Percentiles rank a stretch among this genome's conserved stretches.
Evolutionary conservation across 2,888 invertebrate genomes (phyloP).

Genomic region (Pollenia labialis): DNA sequence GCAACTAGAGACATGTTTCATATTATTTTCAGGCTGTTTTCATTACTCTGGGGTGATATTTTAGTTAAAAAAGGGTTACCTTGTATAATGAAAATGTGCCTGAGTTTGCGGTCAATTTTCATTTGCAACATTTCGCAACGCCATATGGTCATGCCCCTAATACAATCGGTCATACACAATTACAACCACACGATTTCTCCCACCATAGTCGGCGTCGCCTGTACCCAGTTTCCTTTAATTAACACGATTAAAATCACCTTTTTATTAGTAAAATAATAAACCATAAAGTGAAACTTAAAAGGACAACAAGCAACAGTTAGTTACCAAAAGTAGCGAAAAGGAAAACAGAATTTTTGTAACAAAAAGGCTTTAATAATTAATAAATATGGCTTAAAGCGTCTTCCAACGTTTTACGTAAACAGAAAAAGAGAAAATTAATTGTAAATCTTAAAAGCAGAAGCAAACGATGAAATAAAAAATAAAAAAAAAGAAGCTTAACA

Average conservation of each 20-base stretch:
- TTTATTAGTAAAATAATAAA: conserved; percentile 18
- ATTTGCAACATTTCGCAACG: too few relatives aligned
- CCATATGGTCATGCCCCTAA: too few relatives aligned
- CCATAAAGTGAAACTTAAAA: background rate
- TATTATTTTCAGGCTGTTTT: too few relatives aligned
- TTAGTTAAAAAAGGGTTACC: too few relatives aligned
- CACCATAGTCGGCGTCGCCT: background rate
- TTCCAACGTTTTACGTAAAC: background rate
- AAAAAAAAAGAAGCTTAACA: background rate
- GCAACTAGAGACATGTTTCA: too few relatives aligned
- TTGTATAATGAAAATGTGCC: too few relatives aligned
- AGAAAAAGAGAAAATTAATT: background rate
- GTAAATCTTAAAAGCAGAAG: background rate
- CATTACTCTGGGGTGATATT: too few relatives aligned
- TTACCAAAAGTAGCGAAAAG: background rate
- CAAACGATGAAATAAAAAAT: background rate
- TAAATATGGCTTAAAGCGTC: background rate
- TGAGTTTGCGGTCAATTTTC: too few relatives aligned
- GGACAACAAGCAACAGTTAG: background rate
- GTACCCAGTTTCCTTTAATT: background rate
- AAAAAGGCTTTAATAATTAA: conserved; percentile 19
- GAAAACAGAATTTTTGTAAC: background rate
- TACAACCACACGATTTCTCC: too few relatives aligned
- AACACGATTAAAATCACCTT: background rate
- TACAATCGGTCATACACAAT: too few relatives aligned